phyloP scores from a whole-genome alignment of 2,888 invertebrate species.

The Melolontha melolontha region DNA sequence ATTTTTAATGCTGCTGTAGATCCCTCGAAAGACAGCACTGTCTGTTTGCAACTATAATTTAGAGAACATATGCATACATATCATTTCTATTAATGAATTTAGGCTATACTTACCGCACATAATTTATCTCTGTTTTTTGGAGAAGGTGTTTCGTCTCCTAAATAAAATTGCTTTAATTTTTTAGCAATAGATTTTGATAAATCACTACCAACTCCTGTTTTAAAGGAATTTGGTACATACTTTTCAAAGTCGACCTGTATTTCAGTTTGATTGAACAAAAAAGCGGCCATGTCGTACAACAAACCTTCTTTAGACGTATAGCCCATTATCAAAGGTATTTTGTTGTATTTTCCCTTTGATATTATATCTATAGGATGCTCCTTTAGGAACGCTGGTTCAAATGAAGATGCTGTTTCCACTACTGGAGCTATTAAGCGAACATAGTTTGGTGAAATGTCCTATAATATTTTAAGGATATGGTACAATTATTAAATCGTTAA shows the following conservation, averaged over 20 bases:
- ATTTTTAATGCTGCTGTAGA: slow-evolving; percentile 11
- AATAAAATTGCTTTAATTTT: slow-evolving; percentile 50
- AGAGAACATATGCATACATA: no score
- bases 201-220: slow-evolving; percentile 44
- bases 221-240: slow-evolving; percentile 48
- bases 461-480: background rate
- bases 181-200: slow-evolving; percentile 44
- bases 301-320: slow-evolving; percentile 55
- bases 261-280: background rate
- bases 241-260: slow-evolving; percentile 46
- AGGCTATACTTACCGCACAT: slow-evolving; percentile 50
- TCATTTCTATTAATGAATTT: no score
- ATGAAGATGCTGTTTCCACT: slow-evolving; percentile 48
- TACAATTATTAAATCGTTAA: no score
- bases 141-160: slow-evolving; percentile 43
- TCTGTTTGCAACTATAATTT: slow-evolving; percentile 15
- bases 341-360: slow-evolving; percentile 50
- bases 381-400: slow-evolving; percentile 51
- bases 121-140: slow-evolving; percentile 56
- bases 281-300: slow-evolving; percentile 45
- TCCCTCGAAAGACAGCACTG: slow-evolving; percentile 3
- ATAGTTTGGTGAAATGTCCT: slow-evolving; percentile 17
- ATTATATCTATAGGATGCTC: slow-evolving; percentile 53
- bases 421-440: slow-evolving; percentile 34
- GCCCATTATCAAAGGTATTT: slow-evolving; percentile 56